phyloP scores from a whole-genome alignment of 2,113 vertebrate species.

The Hemiscyllium ocellatum region DNA sequence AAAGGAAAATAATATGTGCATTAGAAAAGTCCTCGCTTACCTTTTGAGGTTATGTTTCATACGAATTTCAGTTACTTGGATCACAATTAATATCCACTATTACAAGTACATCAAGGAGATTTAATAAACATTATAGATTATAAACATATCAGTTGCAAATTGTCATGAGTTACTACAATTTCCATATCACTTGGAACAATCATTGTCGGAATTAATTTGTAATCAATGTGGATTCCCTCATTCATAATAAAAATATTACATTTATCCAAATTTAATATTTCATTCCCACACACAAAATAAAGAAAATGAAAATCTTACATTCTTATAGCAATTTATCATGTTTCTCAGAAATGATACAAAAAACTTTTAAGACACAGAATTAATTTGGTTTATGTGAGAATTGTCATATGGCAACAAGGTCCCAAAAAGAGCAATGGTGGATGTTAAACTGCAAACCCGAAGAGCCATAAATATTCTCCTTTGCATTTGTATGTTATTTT shows the following conservation, averaged over 20 bases:
- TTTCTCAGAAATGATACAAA: background rate
- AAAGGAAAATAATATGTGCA: background rate
- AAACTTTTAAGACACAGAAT: background rate
- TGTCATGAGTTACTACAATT: background rate
- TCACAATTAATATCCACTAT: background rate
- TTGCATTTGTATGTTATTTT: background rate
- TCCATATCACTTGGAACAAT: background rate
- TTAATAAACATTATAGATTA: background rate
- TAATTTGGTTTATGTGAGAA: background rate
- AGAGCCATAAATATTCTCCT: background rate
- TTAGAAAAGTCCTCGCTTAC: background rate
- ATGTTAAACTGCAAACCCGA: background rate
- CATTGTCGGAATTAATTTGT: background rate
- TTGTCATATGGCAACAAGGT: background rate
- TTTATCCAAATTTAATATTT: background rate
- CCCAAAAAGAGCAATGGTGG: background rate
- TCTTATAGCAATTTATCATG: background rate
- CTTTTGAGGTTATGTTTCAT: background rate
- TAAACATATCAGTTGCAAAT: background rate
- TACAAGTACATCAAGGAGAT: constrained; percentile 4
- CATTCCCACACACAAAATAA: background rate
- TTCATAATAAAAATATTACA: background rate
- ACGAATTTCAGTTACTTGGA: background rate
- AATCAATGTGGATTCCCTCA: background rate
- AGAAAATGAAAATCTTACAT: background rate